Evolutionary conservation across 2,113 vertebrate species (phyloP).

Genomic region (Sylvia atricapilla): DNA sequence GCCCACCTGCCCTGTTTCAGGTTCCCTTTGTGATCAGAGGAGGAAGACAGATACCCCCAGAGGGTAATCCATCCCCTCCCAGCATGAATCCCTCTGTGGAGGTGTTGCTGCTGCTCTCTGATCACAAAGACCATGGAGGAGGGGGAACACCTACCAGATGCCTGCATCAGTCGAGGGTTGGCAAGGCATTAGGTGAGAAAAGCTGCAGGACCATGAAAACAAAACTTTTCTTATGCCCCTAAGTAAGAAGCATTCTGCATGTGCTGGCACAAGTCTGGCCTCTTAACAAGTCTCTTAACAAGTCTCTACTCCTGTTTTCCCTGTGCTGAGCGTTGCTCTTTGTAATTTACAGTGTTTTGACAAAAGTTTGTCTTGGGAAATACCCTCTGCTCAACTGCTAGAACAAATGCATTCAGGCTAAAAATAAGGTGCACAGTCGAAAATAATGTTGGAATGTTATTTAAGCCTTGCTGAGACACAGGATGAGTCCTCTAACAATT

Average conservation of each 20-base stretch:
- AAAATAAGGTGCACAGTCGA: not conserved
- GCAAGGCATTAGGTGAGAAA: not conserved
- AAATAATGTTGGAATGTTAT: not conserved
- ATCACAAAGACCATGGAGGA: not conserved
- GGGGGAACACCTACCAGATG: not conserved
- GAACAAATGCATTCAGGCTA: not conserved
- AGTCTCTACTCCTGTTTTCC: not conserved
- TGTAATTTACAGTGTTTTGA: constrained; percentile 26
- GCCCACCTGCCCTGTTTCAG: not conserved
- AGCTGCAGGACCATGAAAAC: not conserved
- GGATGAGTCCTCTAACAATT: not conserved
- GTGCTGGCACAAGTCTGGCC: not conserved
- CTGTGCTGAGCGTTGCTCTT: not conserved
- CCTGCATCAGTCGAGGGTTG: not conserved
- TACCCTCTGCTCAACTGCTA: not conserved
- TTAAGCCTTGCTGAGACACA: not conserved
- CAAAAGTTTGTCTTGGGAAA: constrained; percentile 43
- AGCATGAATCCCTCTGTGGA: not conserved
- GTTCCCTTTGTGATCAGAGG: not conserved
- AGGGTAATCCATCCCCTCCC: not conserved
- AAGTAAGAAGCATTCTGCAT: constrained; percentile 13
- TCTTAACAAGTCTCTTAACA: constrained; percentile 3
- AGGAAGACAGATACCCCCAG: not conserved
- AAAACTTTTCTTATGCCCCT: constrained; percentile 16
- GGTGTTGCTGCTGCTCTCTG: not conserved